Conservation (phyloP, 2,888 invertebrate species). For the Drosophila differens region DNA sequence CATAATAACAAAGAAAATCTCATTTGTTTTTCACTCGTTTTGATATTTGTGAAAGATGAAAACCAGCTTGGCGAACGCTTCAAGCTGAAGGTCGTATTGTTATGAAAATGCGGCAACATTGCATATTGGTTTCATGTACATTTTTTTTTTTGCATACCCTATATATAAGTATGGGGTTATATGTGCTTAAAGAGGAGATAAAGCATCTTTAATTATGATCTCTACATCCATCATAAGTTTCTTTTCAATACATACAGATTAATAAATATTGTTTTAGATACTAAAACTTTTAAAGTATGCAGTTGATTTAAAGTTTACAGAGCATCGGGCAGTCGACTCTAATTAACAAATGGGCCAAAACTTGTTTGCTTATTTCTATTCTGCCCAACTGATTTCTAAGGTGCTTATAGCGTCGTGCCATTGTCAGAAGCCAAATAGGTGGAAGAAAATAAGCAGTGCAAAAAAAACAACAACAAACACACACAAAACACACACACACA, state of each 20-base stretch:
- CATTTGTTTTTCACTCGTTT: conserved; percentile 44
- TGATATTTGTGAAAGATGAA: conserved; percentile 24
- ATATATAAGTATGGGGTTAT: neutral
- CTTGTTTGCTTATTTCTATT: conserved; percentile 40
- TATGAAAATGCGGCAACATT: conserved; percentile 59
- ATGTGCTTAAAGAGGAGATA: neutral
- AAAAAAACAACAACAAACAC: conserved; percentile 1
- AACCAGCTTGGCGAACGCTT: conserved; percentile 30
- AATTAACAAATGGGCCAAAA: neutral
- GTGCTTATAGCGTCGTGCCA: conserved; percentile 54
- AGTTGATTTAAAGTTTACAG: neutral
- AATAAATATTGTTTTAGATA: neutral
- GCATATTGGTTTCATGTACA: conserved; percentile 54
- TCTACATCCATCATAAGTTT: neutral
- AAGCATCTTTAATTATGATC: neutral
- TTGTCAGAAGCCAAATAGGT: conserved; percentile 60
- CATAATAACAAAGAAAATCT: conserved; percentile 36
- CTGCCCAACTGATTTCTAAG: conserved; percentile 59
- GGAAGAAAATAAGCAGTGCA: conserved; percentile 47
- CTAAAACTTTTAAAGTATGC: neutral
- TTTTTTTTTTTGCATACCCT: conserved; percentile 36
- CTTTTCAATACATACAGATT: neutral
- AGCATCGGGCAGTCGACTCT: conserved; percentile 17
- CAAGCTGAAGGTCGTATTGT: conserved; percentile 52
- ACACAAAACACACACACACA: neutral